A percentile compares a stretch with the other conserved stretches of the same genome.
Evolutionary conservation across 2,888 invertebrate species (phyloP).

Genomic region (Drosophila leonis): DNA sequence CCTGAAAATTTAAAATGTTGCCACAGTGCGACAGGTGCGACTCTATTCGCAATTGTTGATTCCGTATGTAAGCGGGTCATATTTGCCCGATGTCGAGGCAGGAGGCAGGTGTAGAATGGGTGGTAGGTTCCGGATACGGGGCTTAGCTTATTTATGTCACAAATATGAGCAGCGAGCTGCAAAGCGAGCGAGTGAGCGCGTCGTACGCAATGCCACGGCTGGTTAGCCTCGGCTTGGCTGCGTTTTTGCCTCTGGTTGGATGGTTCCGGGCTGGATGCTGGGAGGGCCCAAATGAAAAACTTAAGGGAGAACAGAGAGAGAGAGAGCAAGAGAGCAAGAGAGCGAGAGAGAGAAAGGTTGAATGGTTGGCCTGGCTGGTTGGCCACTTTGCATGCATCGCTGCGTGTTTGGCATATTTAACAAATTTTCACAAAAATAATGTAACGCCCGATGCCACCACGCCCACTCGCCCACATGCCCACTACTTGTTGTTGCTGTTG

Average conservation of each 20-base stretch:
- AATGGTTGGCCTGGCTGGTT: slow-evolving; percentile 26
- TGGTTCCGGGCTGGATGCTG: slow-evolving; percentile 21
- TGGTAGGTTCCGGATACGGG: slow-evolving; percentile 14
- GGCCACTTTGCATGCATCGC: slow-evolving; percentile 80
- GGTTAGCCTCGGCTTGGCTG: slow-evolving; percentile 61
- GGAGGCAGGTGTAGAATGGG: background rate
- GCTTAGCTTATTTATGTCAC: slow-evolving; percentile 79
- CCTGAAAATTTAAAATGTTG: slow-evolving; percentile 19
- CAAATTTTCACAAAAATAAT: slow-evolving; percentile 80
- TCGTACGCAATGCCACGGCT: slow-evolving; percentile 76
- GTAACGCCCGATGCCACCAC: slow-evolving; percentile 46
- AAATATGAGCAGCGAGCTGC: slow-evolving; percentile 70
- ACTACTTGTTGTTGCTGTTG: slow-evolving; percentile 31
- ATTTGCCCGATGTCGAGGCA: slow-evolving; percentile 54
- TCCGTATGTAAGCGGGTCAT: slow-evolving; percentile 70
- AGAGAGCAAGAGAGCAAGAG: background rate
- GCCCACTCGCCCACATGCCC: slow-evolving; percentile 10
- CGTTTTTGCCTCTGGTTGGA: slow-evolving; percentile 44
- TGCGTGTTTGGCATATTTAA: slow-evolving; percentile 81
- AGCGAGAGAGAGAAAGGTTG: background rate
- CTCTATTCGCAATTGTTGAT: slow-evolving; percentile 35
- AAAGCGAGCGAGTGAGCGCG: slow-evolving; percentile 43
- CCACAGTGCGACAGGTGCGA: slow-evolving; percentile 48
- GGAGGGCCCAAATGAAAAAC: background rate
- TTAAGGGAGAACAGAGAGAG: background rate